A percentile compares a stretch with the other conserved stretches of the same genome.
Conservation (phyloP, 2,113 vertebrate species). For the Eurystomus gularis region DNA sequence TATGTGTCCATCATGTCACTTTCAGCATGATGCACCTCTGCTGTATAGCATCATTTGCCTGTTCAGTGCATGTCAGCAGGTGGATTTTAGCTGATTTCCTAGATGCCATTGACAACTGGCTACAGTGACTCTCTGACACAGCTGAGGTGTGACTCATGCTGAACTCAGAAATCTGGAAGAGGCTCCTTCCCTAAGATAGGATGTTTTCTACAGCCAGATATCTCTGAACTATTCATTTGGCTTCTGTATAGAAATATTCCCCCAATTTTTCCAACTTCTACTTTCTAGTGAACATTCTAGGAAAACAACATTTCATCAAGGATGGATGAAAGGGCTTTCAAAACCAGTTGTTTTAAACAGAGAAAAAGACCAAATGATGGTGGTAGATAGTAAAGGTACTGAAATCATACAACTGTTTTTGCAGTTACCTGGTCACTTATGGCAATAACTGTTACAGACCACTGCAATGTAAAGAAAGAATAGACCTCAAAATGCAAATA, state of each 20-base stretch:
- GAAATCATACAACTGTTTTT: neutral
- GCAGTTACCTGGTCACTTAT: neutral
- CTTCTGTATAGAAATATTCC: neutral
- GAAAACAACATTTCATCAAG: neutral
- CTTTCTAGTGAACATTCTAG: neutral
- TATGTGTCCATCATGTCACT: rapidly evolving
- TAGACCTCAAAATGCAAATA: neutral
- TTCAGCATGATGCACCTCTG: neutral
- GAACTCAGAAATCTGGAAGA: neutral
- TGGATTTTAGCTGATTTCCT: neutral
- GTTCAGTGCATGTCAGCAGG: neutral
- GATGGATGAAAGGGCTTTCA: neutral
- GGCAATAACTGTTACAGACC: neutral
- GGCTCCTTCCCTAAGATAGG: neutral
- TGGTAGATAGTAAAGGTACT: neutral
- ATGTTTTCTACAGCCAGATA: neutral
- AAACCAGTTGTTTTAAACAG: neutral
- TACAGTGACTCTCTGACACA: neutral
- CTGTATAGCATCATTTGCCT: neutral
- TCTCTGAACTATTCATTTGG: neutral
- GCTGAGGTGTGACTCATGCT: neutral
- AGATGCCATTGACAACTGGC: neutral
- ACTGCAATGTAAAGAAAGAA: neutral
- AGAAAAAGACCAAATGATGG: neutral
- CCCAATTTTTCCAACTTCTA: neutral